Percentiles rank a stretch among this genome's conserved stretches.
Evolutionary conservation across 2,888 invertebrate species (phyloP).

Genomic region (Epirrhoe alternata): DNA sequence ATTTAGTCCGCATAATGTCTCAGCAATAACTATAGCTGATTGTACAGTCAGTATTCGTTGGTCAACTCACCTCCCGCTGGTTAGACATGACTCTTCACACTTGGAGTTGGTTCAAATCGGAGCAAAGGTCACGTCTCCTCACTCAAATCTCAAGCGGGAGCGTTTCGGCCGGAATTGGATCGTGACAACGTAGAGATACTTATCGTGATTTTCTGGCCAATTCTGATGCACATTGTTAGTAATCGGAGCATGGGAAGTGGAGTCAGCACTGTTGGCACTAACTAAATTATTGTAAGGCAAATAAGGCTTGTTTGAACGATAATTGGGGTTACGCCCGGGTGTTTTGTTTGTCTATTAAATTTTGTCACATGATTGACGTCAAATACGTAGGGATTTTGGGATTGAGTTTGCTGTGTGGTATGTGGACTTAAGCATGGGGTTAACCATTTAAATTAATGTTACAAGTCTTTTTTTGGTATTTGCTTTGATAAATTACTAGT

Average conservation of each 20-base stretch:
- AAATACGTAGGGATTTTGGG: constrained; percentile 36
- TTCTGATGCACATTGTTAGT: constrained; percentile 78
- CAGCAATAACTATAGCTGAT: constrained; percentile 1
- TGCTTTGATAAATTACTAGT: not conserved
- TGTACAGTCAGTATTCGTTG: constrained; percentile 45
- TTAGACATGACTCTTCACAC: constrained; percentile 80
- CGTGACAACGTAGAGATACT: constrained; percentile 82
- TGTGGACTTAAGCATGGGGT: not conserved
- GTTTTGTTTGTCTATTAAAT: constrained; percentile 65
- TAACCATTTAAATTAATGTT: not conserved
- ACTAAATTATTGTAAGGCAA: constrained; percentile 78
- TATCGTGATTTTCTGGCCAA: constrained; percentile 84
- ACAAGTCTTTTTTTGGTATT: not conserved
- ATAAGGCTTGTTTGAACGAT: constrained; percentile 72
- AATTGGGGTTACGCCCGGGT: constrained; percentile 63
- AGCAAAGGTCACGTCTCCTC: constrained; percentile 81
- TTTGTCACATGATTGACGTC: constrained; percentile 61
- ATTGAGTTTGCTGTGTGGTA: constrained; percentile 10
- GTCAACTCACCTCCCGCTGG: constrained; percentile 78
- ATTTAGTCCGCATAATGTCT: constrained; percentile 8
- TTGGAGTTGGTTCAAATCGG: constrained; percentile 68
- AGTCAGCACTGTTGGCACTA: constrained; percentile 63
- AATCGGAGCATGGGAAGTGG: constrained; percentile 82
- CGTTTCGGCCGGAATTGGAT: constrained; percentile 79
- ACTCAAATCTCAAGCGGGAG: constrained; percentile 81